Evolutionary conservation across 2,797 vertebrate species (phyloP).

Genomic region (Acrocephalus scirpaceus): DNA sequence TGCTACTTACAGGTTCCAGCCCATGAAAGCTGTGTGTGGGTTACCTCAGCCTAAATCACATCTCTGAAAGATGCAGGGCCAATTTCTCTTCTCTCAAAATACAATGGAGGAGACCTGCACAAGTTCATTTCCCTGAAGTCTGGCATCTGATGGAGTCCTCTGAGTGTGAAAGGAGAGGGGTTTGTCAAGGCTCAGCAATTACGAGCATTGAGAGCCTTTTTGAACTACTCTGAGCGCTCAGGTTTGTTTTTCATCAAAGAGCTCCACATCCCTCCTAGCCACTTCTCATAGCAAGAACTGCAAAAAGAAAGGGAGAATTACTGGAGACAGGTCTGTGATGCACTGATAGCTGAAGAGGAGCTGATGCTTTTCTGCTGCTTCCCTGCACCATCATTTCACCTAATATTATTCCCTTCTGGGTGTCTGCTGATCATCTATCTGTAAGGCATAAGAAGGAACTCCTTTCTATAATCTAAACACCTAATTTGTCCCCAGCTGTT

Average conservation of each 20-base stretch:
- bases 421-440: neutral
- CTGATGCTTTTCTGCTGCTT: neutral
- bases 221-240: slow-evolving; percentile 2
- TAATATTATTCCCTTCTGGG: neutral
- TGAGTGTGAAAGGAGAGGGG: neutral
- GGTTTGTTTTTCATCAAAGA: slow-evolving; percentile 33
- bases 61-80: neutral
- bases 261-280: neutral
- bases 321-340: neutral
- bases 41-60: neutral
- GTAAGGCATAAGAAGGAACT: neutral
- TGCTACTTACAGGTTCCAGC: neutral
- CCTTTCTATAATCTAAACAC: neutral
- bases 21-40: neutral
- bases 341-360: neutral
- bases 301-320: slow-evolving; percentile 1
- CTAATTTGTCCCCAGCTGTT: neutral
- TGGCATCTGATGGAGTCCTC: neutral
- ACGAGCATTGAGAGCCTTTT: neutral
- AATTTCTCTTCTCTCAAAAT: neutral
- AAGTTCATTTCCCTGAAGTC: neutral
- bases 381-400: neutral
- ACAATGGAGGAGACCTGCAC: neutral
- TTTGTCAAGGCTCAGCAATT: neutral
- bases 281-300: slow-evolving; percentile 4